phyloP scores from a whole-genome alignment of 2,888 invertebrate genomes.

The Crematogaster levior region DNA sequence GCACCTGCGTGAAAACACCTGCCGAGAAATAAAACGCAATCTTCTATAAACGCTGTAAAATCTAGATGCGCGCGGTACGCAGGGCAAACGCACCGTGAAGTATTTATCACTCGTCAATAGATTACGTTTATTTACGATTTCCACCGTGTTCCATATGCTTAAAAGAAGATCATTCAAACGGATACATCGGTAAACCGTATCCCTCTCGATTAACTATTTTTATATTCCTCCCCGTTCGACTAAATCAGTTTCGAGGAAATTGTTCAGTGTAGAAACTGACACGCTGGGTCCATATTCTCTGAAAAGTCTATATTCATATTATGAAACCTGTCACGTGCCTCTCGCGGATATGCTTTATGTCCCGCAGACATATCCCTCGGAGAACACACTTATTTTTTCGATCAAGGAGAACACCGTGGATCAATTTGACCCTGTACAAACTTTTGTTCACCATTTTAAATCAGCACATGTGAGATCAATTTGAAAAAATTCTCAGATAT shows the following conservation, averaged over 20 bases:
- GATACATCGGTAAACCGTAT: background rate
- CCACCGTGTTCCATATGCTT: background rate
- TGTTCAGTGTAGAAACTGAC: background rate
- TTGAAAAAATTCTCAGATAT: no score
- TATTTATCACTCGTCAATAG: constrained; percentile 42
- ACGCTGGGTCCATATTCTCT: background rate
- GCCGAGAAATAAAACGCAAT: constrained; percentile 55
- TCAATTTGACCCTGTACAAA: no score
- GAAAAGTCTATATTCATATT: no score
- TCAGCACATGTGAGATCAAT: no score
- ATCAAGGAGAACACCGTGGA: no score
- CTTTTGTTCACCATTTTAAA: no score
- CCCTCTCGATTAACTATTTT: background rate
- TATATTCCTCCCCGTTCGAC: constrained; percentile 3
- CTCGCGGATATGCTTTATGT: no score
- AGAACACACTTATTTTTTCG: no score
- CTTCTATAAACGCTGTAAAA: constrained; percentile 60
- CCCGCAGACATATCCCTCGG: no score
- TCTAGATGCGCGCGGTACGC: constrained; percentile 52
- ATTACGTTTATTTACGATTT: constrained; percentile 45
- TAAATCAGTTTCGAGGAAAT: background rate
- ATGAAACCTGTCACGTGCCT: no score
- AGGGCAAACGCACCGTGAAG: background rate
- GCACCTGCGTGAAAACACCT: constrained; percentile 64
- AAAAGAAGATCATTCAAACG: constrained; percentile 5